These are phyloP conservation scores for Trisateles emortualis DNA, from an alignment of 2,888 invertebrate genomes.

Conservation along the genomic window DNA sequence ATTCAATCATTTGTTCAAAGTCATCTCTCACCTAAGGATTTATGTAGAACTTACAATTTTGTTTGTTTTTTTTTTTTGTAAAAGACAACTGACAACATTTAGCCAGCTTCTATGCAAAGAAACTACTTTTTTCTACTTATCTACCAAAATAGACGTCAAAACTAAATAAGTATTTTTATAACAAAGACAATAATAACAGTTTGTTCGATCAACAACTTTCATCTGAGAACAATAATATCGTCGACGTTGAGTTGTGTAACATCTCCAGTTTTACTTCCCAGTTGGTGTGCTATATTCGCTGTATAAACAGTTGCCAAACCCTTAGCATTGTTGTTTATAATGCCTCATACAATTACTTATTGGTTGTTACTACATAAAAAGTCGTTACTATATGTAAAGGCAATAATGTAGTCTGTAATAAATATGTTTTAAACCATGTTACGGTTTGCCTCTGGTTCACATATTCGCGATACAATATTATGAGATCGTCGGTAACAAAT, in stretches of 20 bases:
- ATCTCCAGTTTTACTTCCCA: slow-evolving; percentile 36
- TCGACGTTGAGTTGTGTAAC: slow-evolving; percentile 43
- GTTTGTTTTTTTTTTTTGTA: too few relatives aligned
- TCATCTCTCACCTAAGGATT: too few relatives aligned
- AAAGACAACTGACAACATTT: too few relatives aligned
- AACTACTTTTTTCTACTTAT: too few relatives aligned
- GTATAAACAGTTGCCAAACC: not conserved
- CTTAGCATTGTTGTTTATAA: slow-evolving; percentile 11
- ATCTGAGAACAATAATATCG: slow-evolving; percentile 38
- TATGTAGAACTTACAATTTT: too few relatives aligned
- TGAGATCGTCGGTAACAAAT: too few relatives aligned
- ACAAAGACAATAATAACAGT: not conserved
- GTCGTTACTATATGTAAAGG: not conserved
- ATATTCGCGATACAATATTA: too few relatives aligned
- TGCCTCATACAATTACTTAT: not conserved
- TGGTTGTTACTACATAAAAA: not conserved
- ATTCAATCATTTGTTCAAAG: too few relatives aligned
- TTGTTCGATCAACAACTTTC: slow-evolving; percentile 31
- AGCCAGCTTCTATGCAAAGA: too few relatives aligned
- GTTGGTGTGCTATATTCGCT: slow-evolving; percentile 14
- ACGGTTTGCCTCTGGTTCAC: too few relatives aligned
- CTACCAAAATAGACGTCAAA: too few relatives aligned
- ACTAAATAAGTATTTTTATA: not conserved
- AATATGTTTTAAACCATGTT: not conserved
- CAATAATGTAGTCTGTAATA: not conserved